Percentiles rank a stretch among this genome's conserved stretches.
These are phyloP conservation scores for Drosophila mauritiana DNA, from an alignment of 1,140 invertebrate genomes.

Conservation along the genomic window DNA sequence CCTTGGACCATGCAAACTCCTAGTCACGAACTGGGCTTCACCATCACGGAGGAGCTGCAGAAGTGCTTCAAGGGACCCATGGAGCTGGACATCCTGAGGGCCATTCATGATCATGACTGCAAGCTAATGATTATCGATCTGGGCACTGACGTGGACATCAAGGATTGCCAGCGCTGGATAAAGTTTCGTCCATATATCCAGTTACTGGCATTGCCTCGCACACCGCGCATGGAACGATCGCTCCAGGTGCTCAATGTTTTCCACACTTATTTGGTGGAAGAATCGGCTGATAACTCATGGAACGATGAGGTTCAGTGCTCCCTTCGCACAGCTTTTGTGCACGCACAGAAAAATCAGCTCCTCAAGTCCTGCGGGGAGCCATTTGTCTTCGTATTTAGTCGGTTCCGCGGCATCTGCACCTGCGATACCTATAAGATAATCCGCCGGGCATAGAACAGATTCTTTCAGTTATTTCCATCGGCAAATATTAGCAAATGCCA, in stretches of 20 bases:
- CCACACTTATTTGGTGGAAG: constrained; percentile 53
- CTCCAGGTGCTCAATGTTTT: constrained; percentile 60
- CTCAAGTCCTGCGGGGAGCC: constrained; percentile 48
- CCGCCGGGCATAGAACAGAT: constrained; percentile 19
- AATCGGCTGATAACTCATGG: constrained; percentile 52
- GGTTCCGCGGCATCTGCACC: constrained; percentile 58
- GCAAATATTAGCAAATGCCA: too few species aligned
- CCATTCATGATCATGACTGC: constrained; percentile 51
- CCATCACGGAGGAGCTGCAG: constrained; percentile 32
- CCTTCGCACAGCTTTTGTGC: constrained; percentile 26
- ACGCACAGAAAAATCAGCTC: constrained; percentile 40
- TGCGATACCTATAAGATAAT: constrained; percentile 64
- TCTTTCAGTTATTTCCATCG: not conserved
- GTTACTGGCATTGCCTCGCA: constrained; percentile 58
- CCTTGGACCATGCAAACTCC: constrained; percentile 76
- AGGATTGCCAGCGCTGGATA: constrained; percentile 65
- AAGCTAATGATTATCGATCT: constrained; percentile 71
- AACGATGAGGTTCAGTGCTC: constrained; percentile 63
- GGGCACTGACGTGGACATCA: constrained; percentile 43
- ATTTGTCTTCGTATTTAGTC: constrained; percentile 66
- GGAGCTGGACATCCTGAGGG: constrained; percentile 50
- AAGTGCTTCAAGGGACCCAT: constrained; percentile 27
- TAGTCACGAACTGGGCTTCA: constrained; percentile 45
- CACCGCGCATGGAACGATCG: constrained; percentile 46
- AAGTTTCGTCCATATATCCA: constrained; percentile 65